Evolutionary conservation across 2,888 invertebrate species (phyloP).

Genomic region (Stenotaenia linearis): DNA sequence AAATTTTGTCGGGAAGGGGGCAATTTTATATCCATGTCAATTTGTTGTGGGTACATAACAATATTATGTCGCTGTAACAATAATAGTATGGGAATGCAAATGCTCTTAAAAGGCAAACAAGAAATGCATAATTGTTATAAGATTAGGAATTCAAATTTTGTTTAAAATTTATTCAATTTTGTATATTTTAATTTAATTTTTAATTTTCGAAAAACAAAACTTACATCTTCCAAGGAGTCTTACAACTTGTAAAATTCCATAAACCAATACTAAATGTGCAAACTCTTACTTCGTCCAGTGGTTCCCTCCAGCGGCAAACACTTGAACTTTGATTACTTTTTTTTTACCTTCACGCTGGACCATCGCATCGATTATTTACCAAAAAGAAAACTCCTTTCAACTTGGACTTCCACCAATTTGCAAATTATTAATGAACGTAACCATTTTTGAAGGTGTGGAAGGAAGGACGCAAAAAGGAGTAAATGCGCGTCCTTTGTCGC

Average conservation of each 20-base stretch:
- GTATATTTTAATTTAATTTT: too few relatives aligned
- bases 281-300: neutral
- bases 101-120: too few relatives aligned
- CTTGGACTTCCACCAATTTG: neutral
- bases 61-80: too few relatives aligned
- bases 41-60: too few relatives aligned
- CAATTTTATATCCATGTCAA: too few relatives aligned
- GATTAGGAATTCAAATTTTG: too few relatives aligned
- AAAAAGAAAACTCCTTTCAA: neutral
- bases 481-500: neutral
- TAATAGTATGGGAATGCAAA: too few relatives aligned
- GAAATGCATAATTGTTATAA: too few relatives aligned
- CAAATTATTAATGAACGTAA: neutral
- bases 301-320: neutral
- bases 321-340: neutral
- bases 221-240: too few relatives aligned
- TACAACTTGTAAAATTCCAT: too few relatives aligned
- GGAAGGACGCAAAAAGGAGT: neutral
- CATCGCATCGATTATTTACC: neutral
- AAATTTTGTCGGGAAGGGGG: too few relatives aligned
- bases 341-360: neutral
- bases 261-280: neutral
- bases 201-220: too few relatives aligned
- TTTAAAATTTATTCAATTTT: neutral
- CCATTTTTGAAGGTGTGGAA: neutral